Evolutionary conservation across 2,113 vertebrate species (phyloP).

Genomic region (Caretta caretta): DNA sequence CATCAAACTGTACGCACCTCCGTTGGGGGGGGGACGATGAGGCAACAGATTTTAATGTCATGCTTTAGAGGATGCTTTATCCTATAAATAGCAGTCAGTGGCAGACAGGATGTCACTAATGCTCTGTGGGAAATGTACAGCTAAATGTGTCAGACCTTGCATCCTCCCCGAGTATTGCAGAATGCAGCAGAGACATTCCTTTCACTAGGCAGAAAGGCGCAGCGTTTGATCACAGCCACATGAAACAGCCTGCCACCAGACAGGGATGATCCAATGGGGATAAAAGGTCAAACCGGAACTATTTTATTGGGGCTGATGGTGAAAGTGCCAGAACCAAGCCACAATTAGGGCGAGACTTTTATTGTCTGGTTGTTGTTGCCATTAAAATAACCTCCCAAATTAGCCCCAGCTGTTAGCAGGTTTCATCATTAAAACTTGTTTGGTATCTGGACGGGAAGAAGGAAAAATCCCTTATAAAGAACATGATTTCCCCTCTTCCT

Average conservation of each 20-base stretch:
- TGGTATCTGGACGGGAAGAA: constrained; percentile 48
- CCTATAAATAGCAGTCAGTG: neutral
- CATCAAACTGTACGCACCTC: neutral
- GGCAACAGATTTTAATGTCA: neutral
- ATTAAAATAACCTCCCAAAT: constrained; percentile 74
- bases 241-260: constrained; percentile 14
- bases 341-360: constrained; percentile 53
- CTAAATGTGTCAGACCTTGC: neutral
- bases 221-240: rapidly evolving
- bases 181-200: neutral
- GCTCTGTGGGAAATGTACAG: constrained; percentile 23
- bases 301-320: constrained; percentile 48
- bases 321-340: neutral
- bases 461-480: constrained; percentile 60
- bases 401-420: constrained; percentile 70
- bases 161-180: neutral
- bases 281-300: neutral
- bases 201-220: neutral
- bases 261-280: constrained; percentile 20
- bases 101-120: neutral
- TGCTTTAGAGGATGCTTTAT: neutral
- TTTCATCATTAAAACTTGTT: constrained; percentile 66
- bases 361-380: constrained; percentile 60
- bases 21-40: neutral
- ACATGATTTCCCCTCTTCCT: neutral